A percentile compares a stretch with the other conserved stretches of the same genome.
phyloP scores from a whole-genome alignment of 2,113 vertebrate species.

The Mystacornis crossleyi region DNA sequence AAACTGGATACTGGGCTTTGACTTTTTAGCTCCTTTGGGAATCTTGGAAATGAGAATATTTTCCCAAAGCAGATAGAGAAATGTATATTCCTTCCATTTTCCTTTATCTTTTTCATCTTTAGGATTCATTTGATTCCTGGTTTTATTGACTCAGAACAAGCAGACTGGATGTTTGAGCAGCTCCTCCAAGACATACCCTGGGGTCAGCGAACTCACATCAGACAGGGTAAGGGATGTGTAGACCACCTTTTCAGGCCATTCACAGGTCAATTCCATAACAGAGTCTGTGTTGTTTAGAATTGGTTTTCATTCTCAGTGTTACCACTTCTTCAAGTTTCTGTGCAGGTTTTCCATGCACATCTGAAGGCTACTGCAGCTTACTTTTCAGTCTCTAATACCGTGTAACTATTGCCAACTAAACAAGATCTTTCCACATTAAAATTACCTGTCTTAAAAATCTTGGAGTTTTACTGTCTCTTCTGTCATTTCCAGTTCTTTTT shows the following conservation, averaged over 20 bases:
- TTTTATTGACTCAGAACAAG: constrained; percentile 84
- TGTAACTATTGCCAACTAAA: not conserved
- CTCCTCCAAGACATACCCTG: constrained; percentile 88
- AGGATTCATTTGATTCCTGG: constrained; percentile 84
- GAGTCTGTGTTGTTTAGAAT: not conserved
- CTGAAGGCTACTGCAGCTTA: not conserved
- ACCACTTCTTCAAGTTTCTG: not conserved
- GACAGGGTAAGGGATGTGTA: constrained; percentile 73
- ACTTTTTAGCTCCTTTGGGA: not conserved
- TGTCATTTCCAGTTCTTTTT: not conserved
- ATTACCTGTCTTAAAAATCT: not conserved
- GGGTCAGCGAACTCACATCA: constrained; percentile 88
- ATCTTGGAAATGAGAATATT: not conserved
- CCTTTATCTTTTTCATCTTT: not conserved
- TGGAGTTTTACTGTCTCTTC: not conserved
- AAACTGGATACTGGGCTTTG: not conserved
- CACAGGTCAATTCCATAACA: not conserved
- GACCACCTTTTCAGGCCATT: not conserved
- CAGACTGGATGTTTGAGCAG: constrained; percentile 88
- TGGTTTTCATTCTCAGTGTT: not conserved
- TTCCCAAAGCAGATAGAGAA: not conserved
- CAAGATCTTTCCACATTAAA: not conserved
- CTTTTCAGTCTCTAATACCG: not conserved
- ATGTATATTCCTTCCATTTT: not conserved
- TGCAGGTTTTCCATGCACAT: accelerated